Evolutionary conservation across 2,888 invertebrate genomes (phyloP), one percentile per base, ranked within the genome.

Genomic region (Tubulanus polymorphus): DNA sequence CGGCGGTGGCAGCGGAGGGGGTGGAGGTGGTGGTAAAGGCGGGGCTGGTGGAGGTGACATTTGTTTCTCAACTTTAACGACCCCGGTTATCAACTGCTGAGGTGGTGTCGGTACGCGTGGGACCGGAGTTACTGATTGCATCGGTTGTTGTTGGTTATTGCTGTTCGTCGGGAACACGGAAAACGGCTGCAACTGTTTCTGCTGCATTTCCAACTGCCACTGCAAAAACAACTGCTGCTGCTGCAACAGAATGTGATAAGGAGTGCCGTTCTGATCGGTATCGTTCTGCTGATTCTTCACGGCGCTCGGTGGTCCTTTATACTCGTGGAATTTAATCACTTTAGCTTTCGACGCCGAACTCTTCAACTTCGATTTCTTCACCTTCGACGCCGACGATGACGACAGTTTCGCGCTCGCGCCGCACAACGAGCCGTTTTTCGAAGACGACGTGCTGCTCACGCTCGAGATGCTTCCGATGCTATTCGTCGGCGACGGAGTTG

Each of bases 321-420:
- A 92, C 80, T 96, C 96, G 80, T 96, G 95, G 81, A 96, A 96
- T 82, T 96, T 96, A 70, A 96, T 94, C 54, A 90, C 90, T 67
- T 90, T 85, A 23, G 89, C 85, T 79, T 92, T 92, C 1, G 90
- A 87, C 55, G 86, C 85, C 2, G 63, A 26, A 85, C 85, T 67
- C 79, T 91, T 91, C 37, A 87, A 87, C 76, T 91, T 91, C 23
- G 86, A 86, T 76, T 90, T 90, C 76, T 90, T 92, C 71, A 65
- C 70, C 54, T 73, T 63, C 10, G 37, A 51, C 32, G 18, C n/a
- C 20, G 49, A 49, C n/a, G 35, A 32, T n/a, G 10, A 12, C n/a
- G 35, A 10, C 35, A 32, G 10, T n/a, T 12, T 41, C 23, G 5
- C 6, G 6, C n/a, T n/a, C n/a, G n/a, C n/a, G n/a, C n/a, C n/a